Conservation (phyloP, 2,888 invertebrate genomes). For the Epirrhoe alternata region DNA sequence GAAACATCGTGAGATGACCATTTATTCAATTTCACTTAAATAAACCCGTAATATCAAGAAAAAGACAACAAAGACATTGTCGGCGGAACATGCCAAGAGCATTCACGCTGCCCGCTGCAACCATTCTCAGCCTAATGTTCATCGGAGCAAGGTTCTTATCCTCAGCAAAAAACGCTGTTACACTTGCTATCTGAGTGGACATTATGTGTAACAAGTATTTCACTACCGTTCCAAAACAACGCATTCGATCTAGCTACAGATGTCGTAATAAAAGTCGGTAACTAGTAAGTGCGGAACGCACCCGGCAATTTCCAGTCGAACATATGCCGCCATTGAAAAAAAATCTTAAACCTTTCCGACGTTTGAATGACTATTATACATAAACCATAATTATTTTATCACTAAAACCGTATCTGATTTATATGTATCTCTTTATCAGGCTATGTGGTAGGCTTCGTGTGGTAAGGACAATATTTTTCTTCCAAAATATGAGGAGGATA, state of each 20-base stretch:
- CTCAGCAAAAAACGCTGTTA: slow-evolving; percentile 46
- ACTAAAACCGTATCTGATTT: slow-evolving; percentile 27
- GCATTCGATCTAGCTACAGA: slow-evolving; percentile 61
- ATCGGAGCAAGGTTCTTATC: slow-evolving; percentile 56
- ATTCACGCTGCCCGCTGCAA: slow-evolving; percentile 42
- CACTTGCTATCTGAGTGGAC: slow-evolving; percentile 57
- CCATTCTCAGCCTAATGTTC: slow-evolving; percentile 59
- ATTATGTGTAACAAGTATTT: slow-evolving; percentile 72
- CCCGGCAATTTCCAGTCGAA: slow-evolving; percentile 39
- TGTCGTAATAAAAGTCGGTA: slow-evolving; percentile 70
- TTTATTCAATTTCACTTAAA: slow-evolving; percentile 85
- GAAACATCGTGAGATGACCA: slow-evolving; percentile 78
- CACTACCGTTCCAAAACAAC: slow-evolving; percentile 71
- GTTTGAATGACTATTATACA: background rate
- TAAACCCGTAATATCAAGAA: slow-evolving; percentile 82
- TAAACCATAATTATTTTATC: slow-evolving; percentile 14
- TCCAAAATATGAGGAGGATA: slow-evolving; percentile 22
- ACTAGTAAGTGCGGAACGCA: slow-evolving; percentile 45
- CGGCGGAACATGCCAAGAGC: slow-evolving; percentile 62
- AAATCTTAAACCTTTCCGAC: background rate
- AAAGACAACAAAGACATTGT: slow-evolving; percentile 71
- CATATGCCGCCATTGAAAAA: slow-evolving; percentile 4
- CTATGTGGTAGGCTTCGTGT: slow-evolving; percentile 29
- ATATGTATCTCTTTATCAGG: slow-evolving; percentile 36
- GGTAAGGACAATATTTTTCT: slow-evolving; percentile 27